phyloP scores from a whole-genome alignment of 1,140 invertebrate species.

The Musca vetustissima region DNA sequence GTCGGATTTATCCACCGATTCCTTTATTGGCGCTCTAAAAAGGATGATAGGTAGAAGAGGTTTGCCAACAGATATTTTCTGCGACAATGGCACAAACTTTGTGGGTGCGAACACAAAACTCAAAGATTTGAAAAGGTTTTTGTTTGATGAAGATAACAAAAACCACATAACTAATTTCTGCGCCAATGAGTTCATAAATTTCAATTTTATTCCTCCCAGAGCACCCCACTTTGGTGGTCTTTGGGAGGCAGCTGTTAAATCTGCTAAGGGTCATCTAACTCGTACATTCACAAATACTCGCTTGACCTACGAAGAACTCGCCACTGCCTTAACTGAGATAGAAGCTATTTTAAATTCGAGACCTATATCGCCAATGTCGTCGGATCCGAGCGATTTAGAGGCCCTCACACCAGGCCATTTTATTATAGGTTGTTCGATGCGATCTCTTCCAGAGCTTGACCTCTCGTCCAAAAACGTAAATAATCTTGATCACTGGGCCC shows the following conservation, averaged over 20 bases:
- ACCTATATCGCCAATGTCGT: background rate
- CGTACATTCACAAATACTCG: background rate
- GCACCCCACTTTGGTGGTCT: conserved; percentile 15
- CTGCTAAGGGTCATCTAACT: background rate
- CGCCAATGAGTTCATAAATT: background rate
- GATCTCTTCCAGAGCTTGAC: background rate
- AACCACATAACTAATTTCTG: too few relatives aligned
- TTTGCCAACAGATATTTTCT: background rate
- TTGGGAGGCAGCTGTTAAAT: background rate
- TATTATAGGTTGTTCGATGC: background rate
- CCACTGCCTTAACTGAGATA: background rate
- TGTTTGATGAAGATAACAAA: too few relatives aligned
- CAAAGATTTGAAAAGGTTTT: too few relatives aligned
- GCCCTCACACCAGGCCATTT: background rate
- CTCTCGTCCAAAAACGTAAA: too few relatives aligned
- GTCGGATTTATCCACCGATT: background rate
- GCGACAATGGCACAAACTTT: conserved; percentile 1
- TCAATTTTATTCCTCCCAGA: conserved; percentile 2
- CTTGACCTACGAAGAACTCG: background rate
- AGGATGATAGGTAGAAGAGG: background rate
- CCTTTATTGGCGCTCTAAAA: background rate
- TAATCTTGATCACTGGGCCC: too few relatives aligned
- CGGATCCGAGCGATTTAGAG: background rate
- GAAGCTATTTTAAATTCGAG: background rate
- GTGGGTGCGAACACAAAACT: background rate